These are phyloP conservation scores for Lycopodina hypogea DNA, from an alignment of 37 sponge, comb jelly and placozoan species.

Conservation along the genomic window DNA sequence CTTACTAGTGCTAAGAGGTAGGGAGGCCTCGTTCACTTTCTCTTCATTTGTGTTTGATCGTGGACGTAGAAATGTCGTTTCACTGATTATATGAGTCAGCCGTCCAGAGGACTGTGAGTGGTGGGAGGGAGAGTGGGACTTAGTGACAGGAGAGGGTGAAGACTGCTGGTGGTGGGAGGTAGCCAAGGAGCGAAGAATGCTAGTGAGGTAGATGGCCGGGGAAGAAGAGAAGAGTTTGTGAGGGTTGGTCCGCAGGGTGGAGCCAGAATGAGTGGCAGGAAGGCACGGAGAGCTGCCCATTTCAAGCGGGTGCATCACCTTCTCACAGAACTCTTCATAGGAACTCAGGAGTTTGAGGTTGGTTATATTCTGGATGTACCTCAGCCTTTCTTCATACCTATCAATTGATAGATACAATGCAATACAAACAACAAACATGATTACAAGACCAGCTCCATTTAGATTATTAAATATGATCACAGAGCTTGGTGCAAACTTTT, in stretches of 20 bases:
- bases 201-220: slow-evolving; percentile 2
- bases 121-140: neutral
- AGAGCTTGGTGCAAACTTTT: neutral
- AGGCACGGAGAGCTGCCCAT: neutral
- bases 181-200: slow-evolving; percentile 1
- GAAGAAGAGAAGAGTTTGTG: neutral
- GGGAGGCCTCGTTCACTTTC: neutral
- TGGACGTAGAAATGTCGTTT: neutral
- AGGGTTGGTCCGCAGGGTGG: slow-evolving; percentile 2
- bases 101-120: neutral
- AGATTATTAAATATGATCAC: neutral
- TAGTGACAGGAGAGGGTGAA: neutral
- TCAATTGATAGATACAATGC: neutral
- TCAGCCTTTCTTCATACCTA: slow-evolving; percentile 62
- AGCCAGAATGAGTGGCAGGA: neutral
- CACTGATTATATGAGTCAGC: neutral
- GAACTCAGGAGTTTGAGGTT: slow-evolving; percentile 21
- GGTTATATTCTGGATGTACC: slow-evolving; percentile 45
- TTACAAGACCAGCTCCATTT: neutral
- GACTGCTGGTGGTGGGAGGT: slow-evolving; percentile 9
- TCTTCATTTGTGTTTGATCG: slow-evolving; percentile 35
- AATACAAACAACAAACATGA: neutral
- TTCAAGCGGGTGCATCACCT: slow-evolving; percentile 68
- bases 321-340: slow-evolving; percentile 60
- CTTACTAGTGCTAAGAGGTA: no score